Evolutionary conservation across 2,888 invertebrate genomes (phyloP).

Genomic region (Harpalus rufipes): DNA sequence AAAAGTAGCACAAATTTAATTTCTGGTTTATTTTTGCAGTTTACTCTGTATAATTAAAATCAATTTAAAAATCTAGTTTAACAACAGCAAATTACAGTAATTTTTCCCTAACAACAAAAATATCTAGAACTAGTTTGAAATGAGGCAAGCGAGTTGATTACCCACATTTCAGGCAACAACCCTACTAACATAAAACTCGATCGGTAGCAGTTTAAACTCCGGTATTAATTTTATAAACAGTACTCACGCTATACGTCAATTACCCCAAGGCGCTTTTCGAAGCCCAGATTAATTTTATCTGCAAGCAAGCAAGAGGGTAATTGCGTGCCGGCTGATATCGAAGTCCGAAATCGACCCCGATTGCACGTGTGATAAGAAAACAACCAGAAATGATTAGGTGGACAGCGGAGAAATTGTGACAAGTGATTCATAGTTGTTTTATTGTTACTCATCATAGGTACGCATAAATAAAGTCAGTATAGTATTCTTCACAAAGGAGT

Average conservation of each 20-base stretch:
- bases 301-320: not conserved
- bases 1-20: too few relatives aligned
- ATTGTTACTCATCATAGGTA: too few relatives aligned
- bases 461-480: too few relatives aligned
- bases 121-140: not conserved
- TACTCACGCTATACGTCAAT: slow-evolving; percentile 46
- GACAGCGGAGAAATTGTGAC: too few relatives aligned
- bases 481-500: too few relatives aligned
- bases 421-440: not conserved
- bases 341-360: not conserved
- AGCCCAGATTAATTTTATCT: slow-evolving; percentile 53
- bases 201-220: slow-evolving; percentile 33
- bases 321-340: not conserved
- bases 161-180: not conserved
- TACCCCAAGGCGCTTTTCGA: slow-evolving; percentile 31
- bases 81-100: not conserved
- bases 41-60: not conserved
- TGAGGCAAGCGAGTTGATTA: not conserved
- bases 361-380: not conserved
- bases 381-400: too few relatives aligned
- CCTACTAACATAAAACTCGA: slow-evolving; percentile 6
- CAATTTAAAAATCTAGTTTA: not conserved
- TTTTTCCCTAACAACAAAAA: not conserved
- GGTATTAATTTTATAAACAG: slow-evolving; percentile 45
- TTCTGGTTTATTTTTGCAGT: not conserved